A percentile compares a stretch with the other conserved stretches of the same genome.
Conservation (phyloP, 2,888 invertebrate genomes). For the Lepidocyrtoides sp. region DNA sequence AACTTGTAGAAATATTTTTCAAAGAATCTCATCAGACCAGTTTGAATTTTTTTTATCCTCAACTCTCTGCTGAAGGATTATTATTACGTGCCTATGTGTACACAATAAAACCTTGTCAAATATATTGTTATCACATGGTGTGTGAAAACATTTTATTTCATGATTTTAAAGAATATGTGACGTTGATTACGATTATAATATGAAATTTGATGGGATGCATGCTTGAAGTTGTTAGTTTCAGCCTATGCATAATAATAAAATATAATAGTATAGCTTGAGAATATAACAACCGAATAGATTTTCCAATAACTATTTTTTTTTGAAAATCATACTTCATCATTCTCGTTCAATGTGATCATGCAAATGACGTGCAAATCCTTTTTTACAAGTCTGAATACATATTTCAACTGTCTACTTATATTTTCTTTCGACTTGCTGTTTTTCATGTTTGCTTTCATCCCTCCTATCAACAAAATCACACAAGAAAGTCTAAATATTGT, state of each 20-base stretch:
- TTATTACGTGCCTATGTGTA: constrained; percentile 65
- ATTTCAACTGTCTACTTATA: constrained; percentile 38
- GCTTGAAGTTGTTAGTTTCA: not conserved
- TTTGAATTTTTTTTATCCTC: constrained; percentile 67
- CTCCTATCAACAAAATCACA: not conserved
- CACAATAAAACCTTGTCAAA: constrained; percentile 65
- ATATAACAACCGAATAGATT: not conserved
- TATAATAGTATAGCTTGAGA: too few relatives aligned
- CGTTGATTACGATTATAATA: constrained; percentile 36
- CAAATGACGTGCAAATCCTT: constrained; percentile 12
- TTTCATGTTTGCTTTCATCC: constrained; percentile 52
- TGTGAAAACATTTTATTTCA: constrained; percentile 67
- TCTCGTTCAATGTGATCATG: not conserved
- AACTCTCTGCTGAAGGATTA: constrained; percentile 56
- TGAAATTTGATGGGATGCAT: not conserved
- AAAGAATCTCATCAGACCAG: constrained; percentile 75
- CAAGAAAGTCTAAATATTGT: constrained; percentile 70
- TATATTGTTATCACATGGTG: constrained; percentile 70
- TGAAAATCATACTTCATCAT: not conserved
- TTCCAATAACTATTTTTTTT: not conserved
- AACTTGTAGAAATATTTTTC: constrained; percentile 70
- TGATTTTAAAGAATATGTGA: constrained; percentile 48
- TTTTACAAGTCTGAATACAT: not conserved
- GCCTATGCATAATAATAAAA: not conserved
- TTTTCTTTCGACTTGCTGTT: constrained; percentile 11